Evolutionary conservation across 2,888 invertebrate species (phyloP).

Genomic region (Synanthedon tipuliformis): DNA sequence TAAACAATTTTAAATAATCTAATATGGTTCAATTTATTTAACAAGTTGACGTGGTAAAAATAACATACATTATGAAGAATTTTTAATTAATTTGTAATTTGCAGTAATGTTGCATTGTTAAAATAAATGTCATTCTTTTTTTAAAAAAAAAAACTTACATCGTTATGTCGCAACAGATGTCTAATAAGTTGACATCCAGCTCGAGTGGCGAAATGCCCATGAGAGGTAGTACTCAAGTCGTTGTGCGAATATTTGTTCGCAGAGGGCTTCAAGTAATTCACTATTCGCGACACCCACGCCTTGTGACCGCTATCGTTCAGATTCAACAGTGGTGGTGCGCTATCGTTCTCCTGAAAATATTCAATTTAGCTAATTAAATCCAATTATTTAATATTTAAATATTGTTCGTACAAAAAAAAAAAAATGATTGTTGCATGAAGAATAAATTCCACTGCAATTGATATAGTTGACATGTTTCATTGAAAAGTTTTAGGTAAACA

Average conservation of each 20-base stretch:
- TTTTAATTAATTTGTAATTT: neutral
- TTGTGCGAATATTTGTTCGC: slow-evolving; percentile 88
- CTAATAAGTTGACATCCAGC: slow-evolving; percentile 81
- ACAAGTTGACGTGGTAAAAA: neutral
- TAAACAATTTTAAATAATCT: no score
- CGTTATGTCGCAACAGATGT: slow-evolving; percentile 76
- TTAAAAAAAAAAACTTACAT: slow-evolving; percentile 49
- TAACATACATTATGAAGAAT: neutral
- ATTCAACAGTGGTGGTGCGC: slow-evolving; percentile 24
- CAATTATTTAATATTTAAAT: no score
- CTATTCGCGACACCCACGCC: slow-evolving; percentile 74
- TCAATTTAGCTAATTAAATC: no score
- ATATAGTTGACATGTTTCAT: no score
- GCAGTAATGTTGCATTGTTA: neutral
- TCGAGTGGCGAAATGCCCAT: slow-evolving; percentile 73
- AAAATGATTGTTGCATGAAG: no score
- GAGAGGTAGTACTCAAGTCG: slow-evolving; percentile 72
- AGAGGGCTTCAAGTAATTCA: slow-evolving; percentile 88
- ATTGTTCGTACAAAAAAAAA: no score
- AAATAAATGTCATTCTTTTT: no score
- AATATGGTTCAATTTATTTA: no score
- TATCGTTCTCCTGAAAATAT: neutral
- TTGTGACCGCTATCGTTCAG: slow-evolving; percentile 55
- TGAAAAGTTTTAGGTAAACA: no score
- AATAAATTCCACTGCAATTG: no score